Evolutionary conservation across 1,140 invertebrate genomes (phyloP), one percentile per base, ranked within the genome.

Genomic region (Apis cerana): DNA sequence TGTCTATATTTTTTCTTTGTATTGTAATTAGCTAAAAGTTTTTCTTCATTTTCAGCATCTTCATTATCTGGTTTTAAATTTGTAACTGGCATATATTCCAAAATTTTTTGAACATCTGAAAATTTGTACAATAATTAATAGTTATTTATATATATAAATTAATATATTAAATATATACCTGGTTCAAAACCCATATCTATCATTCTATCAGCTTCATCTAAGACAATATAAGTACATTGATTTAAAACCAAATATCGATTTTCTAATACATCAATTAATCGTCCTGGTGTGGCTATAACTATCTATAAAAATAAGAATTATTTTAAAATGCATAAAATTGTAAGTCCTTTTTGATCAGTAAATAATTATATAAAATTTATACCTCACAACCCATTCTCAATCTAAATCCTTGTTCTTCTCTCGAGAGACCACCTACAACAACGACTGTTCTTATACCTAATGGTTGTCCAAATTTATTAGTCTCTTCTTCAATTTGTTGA

Each of bases 181-280:
- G 98, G 97, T 94, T 99, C 99, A 94, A 99, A 99, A 94, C 99
- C 99, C 98, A 99, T 99, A 94, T 99, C 99, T 94, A 99, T 99
- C 99, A 99, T 99, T 91, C 98, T 96, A 95, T 99, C 99, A 68
- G 99, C 99, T 95, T 98, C 98, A 91, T 98, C 97, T 69, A 98
- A 94, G n/a, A 98, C 97, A 87, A 98, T 98, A 91, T 98, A 98
- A 68, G 97, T 98, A 92, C 99, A 99, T 91, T 99, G 97, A 93
- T 97, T 98, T 1, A 99, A 94, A 13, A 99, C 99, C 74, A 99
- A 95, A 93, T 99, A 99, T 85, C 99, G 96, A 94, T 99, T 99
- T 94, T 99, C 99, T 69, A 99, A 94, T 0, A 99, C 99, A 95
- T 99, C 99, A 88, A 99, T 99, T 13, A 99, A 95, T 96, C 99